Evolutionary conservation across 2,113 vertebrate genomes (phyloP), one percentile per base, ranked within the genome.

Genomic region (Amphilophus citrinellus): DNA sequence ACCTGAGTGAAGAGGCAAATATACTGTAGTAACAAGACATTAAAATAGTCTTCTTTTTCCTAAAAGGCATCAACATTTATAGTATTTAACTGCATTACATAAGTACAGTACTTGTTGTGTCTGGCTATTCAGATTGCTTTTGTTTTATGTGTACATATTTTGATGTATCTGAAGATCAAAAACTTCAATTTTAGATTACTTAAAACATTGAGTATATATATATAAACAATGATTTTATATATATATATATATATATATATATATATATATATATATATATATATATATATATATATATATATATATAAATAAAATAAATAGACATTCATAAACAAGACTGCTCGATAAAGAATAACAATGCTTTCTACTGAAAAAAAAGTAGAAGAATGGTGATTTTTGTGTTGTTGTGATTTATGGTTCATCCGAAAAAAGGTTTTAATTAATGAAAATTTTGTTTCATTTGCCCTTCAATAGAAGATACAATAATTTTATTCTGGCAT

Each of bases 71-170:
- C 15, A 50, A 47, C 42, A 27, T 47, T 68, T 47, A 68, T 27
- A 68, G 42, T 50, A 30, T 68, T 18, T 68, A 22, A 50, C 42
- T 68, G 10, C 65, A 47, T 18, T 47, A 17, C 7, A 37, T 11
- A 14, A 47, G 0, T 30, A 6, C 65, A 50, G 42, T 18, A 2
- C 11, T 4, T 44, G 13, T 47, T 3, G 4, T 47, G 4, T 47
- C 44, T 47, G 4, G 44, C 3, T 47, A 47, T 13, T 47, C 10
- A 2, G 13, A 47, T 47, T 47, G 44, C 11, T 44, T 44, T 44
- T 3, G 10, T 47, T 47, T 47, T 47, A 47, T 47, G 11, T 13
- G 13, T 47, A 47, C 10, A 47, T 47, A 3, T 14, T 47, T 42
- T 11, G 10, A 10, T 13, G 10, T 3, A 44, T 44, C 11, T 44